Base-by-base conservation (phyloP, 2,888 invertebrate species). In the Choristoneura rosaceana region DNA sequence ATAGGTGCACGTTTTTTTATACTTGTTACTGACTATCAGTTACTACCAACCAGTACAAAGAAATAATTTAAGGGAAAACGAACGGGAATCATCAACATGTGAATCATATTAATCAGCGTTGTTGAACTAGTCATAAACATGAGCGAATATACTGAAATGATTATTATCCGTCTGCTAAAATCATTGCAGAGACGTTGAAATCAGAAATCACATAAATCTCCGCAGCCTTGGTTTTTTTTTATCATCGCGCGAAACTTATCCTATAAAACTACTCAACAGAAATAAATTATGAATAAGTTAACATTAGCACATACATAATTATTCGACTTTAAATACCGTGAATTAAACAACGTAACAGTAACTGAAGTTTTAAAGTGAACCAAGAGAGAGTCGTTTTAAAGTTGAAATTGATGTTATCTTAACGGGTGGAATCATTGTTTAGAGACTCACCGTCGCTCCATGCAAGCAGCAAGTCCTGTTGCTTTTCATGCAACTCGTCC, bases 381-480 rank as follows among this genome's bases (percentile, higher is more conserved):
- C 17, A 55, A 58, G 47, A 34, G 14, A 55, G 15, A 9, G 47
- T 38, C 25, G 14, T 5, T 7, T 50, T 60, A 64, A 8, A 10
- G 60, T 52, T 60, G 33, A 43, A 52, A 52, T 70, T 50, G 10
- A 14, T 33, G 60, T 38, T 38, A 38, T 7, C 38, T 5, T 25
- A 5, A 45, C 41, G 38, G 33, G 7, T 38, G 10, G 45, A 41
- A 76, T 47, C 9, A 25, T 62, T 60, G 15, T 41, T 43, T 61
- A 43, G 17, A 58, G 71, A 85, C 93, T 93, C 84, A 93, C 93
- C 94, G 81, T 92, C 86, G 74, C 86, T 90, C 93, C 94, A 94
- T 75, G 90, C 86, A 67, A 90, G 84, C 66, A 93, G 87, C 79
- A 93, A 82, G 77, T 93, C 93, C 83, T 92, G 92, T 52, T 85